Percentiles rank a stretch among this genome's conserved stretches.
Conservation (phyloP, 2,797 vertebrate genomes). For the Diglossa cyanea region DNA sequence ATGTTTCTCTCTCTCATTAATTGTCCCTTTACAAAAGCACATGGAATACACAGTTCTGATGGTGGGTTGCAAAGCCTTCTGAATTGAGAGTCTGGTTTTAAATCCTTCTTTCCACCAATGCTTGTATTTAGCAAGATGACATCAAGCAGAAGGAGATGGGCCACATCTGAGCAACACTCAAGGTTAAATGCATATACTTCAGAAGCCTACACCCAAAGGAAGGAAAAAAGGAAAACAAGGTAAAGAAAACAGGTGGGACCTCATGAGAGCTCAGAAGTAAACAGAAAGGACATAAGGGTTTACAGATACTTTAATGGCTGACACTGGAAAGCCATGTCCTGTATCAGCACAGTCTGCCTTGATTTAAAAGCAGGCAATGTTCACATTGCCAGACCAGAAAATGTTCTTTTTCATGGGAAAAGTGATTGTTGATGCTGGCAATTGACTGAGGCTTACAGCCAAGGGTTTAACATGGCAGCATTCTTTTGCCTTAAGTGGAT, state of each 20-base stretch:
- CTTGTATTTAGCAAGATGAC: background rate
- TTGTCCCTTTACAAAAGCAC: background rate
- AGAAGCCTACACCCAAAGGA: background rate
- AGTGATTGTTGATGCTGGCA: conserved; percentile 66
- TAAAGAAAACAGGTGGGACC: background rate
- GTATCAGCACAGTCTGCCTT: background rate
- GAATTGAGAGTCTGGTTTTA: background rate
- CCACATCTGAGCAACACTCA: background rate
- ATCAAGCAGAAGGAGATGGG: background rate
- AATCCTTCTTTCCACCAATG: background rate
- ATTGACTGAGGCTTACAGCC: conserved; percentile 33
- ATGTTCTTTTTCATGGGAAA: conserved; percentile 58
- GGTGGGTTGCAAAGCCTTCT: background rate
- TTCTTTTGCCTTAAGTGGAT: conserved; percentile 63
- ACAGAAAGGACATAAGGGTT: background rate
- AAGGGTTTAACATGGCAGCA: conserved; percentile 64
- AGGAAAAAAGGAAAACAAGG: background rate
- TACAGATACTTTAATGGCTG: background rate
- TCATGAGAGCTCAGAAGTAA: background rate
- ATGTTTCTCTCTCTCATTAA: background rate
- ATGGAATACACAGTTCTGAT: background rate
- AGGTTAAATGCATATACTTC: background rate
- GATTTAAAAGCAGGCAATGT: background rate
- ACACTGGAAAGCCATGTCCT: background rate
- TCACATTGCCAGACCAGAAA: conserved; percentile 35